phyloP scores from a whole-genome alignment of 2,888 invertebrate genomes.

The Conus canariensis region DNA sequence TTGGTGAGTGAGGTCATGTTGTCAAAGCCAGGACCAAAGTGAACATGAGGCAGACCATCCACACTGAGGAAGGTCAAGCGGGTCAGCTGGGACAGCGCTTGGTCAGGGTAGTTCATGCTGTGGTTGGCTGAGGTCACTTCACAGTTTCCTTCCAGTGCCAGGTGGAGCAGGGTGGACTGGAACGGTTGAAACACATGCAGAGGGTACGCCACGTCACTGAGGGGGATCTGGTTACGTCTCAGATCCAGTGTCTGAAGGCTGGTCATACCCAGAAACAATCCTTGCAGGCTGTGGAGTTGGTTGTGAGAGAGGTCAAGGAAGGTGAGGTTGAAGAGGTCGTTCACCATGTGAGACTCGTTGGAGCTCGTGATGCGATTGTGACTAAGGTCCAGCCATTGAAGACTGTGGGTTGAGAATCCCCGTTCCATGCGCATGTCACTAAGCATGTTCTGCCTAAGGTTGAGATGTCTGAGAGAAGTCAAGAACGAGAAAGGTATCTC shows the following conservation, averaged over 20 bases:
- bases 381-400: not conserved
- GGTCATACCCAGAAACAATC: constrained; percentile 20
- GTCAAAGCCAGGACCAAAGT: constrained; percentile 40
- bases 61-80: constrained; percentile 29
- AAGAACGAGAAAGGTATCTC: not conserved
- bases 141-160: constrained; percentile 35
- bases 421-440: not conserved
- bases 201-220: constrained; percentile 13
- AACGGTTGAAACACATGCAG: constrained; percentile 15
- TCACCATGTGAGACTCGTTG: not conserved
- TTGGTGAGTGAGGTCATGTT: constrained; percentile 27
- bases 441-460: not conserved
- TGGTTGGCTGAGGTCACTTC: not conserved
- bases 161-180: not conserved
- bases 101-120: constrained; percentile 41
- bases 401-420: not conserved
- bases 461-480: not conserved
- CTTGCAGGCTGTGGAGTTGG: not conserved
- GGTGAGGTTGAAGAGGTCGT: constrained; percentile 23
- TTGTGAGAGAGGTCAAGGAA: constrained; percentile 42
- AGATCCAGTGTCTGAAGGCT: constrained; percentile 32
- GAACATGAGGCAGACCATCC: constrained; percentile 37
- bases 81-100: constrained; percentile 34
- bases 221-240: constrained; percentile 12
- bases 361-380: constrained; percentile 4